Base-by-base conservation (phyloP, 2,888 invertebrate genomes). In the Hirtodrosophila alboralis region DNA sequence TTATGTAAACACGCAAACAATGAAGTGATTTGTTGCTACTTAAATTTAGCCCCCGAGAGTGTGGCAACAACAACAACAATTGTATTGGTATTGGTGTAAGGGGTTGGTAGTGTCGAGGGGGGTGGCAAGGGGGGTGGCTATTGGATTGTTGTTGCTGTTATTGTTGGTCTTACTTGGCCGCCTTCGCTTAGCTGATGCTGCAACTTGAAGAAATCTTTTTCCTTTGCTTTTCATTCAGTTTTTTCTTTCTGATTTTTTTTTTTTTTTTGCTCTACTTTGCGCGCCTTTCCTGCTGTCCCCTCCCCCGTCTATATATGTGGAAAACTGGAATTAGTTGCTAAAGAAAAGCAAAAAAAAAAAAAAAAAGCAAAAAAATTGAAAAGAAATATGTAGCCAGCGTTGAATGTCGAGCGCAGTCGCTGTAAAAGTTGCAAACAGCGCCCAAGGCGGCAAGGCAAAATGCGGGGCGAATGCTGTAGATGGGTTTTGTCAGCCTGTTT, bases 21-120 rank as follows among this genome's bases (percentile, higher is more conserved):
- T 86, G 78, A 84, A 85, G 75, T 76, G 84, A 87, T 87, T 87
- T 87, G 74, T 80, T 81, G 75, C 84, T 80, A 85, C 87, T 86
- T 85, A 85, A 81, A 85, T 67, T 76, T 75, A 64, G 69, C 73
- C 65, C 79, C 65, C 52, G 66, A 77, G 75, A 72, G 74, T 52
- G 36, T 37, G 44, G 27, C 65, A 57, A 18, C 18, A 56, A 16
- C 48, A 64, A 28, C 34, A 60, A 38, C 33, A 44, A 16, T 53
- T 47, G 28, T 43, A 61, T 43, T 34, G 37, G 33, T 21, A 23
- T 31, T 7, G 21, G 18, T 2, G 18, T 18, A n/a, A n/a, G n/a
- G 4, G 10, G 9, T 7, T 8, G 1, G 3, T 6, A 16, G 10
- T 23, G 10, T 8, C n/a, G n/a, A n/a, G 1, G 30, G 31, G 9